Base-by-base conservation (phyloP, 2,797 vertebrate species). In the Hydrophis major region DNA sequence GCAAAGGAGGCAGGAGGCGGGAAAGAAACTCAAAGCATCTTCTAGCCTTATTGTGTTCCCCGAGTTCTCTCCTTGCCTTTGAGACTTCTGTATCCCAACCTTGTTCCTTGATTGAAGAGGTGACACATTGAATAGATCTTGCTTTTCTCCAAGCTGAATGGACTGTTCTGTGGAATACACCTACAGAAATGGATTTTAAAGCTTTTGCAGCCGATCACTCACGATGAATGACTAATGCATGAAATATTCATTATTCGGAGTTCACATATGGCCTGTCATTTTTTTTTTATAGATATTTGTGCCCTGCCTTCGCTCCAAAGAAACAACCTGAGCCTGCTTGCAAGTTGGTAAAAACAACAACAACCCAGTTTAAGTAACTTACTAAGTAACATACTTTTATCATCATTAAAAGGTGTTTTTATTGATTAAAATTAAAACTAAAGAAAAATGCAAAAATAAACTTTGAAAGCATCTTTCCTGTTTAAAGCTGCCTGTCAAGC, bases 91-190 rank as follows among this genome's bases (percentile, higher is more conserved):
- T 37, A 94, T 96, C 96, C 94, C 95, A 92, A 90, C 92, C 94
- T 95, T 93, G 95, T 93, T 92, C 92, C 94, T 91, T 95, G 88
- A 89, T 59, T 93, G 95, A 0, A 18, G 95, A 95, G 95, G 95
- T 96, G 97, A 97, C 96, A 95, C 0, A 0, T 95, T 95, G 95
- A 97, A 96, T 95, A 94, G 96, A 92, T 96, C 97, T 96, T 94
- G 91, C 95, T 28, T 0, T 88, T 47, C 96, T 95, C 95, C 92
- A 20, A 22, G 42, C 8, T 11, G 10, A 78, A 18, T 22, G 32
- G 32, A 22, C 69, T 78, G 4, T 20, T 78, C 20, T 11, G 74
- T 4, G 8, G 37, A 42, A 42, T 53, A 53, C 20, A 22, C 74
- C 74, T 25, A 25, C 74, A 22, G 37, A 42, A 42, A 78, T 42